Evolutionary conservation across 2,113 vertebrate species (phyloP).

Genomic region (Isichthys henryi): DNA sequence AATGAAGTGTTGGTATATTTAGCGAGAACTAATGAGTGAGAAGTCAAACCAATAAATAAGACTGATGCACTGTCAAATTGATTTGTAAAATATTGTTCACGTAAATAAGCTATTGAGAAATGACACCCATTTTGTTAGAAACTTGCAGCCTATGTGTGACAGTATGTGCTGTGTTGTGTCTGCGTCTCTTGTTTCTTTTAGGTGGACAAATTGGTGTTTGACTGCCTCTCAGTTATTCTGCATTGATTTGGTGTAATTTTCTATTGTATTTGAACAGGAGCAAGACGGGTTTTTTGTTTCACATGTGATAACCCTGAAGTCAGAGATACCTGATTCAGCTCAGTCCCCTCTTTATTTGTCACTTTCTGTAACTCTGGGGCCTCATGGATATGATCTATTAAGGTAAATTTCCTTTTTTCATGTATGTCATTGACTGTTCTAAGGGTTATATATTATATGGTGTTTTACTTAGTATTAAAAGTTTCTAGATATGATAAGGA

Average conservation of each 20-base stretch:
- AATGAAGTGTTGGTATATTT: slow-evolving; percentile 9
- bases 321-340: background rate
- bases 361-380: background rate
- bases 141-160: background rate
- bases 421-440: background rate
- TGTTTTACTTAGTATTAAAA: background rate
- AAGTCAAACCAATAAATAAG: background rate
- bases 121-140: background rate
- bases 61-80: background rate
- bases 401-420: background rate
- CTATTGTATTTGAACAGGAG: background rate
- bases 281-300: background rate
- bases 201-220: background rate
- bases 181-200: background rate
- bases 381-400: background rate
- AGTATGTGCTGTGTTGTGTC: background rate
- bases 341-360: slow-evolving; percentile 11
- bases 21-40: background rate
- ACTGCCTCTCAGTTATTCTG: background rate
- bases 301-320: background rate
- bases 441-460: background rate
- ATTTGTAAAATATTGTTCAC: background rate
- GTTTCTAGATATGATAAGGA: background rate
- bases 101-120: background rate
- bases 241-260: background rate